These are phyloP conservation scores for Drosophila murphyi DNA, from an alignment of 1,140 invertebrate genomes.

Conservation along the genomic window DNA sequence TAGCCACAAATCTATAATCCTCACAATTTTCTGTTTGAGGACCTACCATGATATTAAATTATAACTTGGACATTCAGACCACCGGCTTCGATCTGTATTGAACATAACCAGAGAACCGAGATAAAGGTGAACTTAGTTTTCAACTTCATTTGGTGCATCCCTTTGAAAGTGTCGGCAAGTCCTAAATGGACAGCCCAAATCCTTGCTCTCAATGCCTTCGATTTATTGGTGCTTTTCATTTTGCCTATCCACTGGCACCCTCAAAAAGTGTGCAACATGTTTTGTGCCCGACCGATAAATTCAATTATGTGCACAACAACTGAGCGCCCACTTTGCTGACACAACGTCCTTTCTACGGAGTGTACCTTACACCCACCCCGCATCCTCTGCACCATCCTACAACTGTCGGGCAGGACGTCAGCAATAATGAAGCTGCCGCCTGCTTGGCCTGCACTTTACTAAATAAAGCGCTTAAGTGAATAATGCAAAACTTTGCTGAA, in stretches of 20 bases:
- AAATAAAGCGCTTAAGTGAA: slow-evolving; percentile 82
- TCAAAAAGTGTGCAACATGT: slow-evolving; percentile 58
- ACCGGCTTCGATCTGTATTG: not conserved
- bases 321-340: slow-evolving; percentile 33
- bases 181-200: slow-evolving; percentile 5
- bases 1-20: too few relatives aligned
- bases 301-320: slow-evolving; percentile 73
- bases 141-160: not conserved
- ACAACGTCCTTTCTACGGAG: not conserved
- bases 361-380: not conserved
- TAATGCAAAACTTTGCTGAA: slow-evolving; percentile 80
- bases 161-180: not conserved
- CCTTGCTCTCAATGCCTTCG: slow-evolving; percentile 4
- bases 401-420: slow-evolving; percentile 52
- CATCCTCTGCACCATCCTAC: not conserved
- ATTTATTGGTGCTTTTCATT: slow-evolving; percentile 9
- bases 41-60: not conserved
- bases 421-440: slow-evolving; percentile 68
- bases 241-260: slow-evolving; percentile 8
- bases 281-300: slow-evolving; percentile 71
- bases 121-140: not conserved
- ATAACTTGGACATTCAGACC: not conserved
- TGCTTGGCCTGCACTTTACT: slow-evolving; percentile 59
- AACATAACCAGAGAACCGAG: not conserved
- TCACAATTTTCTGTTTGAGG: not conserved